These are phyloP conservation scores for Arrhopalites spinosus DNA, from an alignment of 2,888 invertebrate genomes.

Conservation along the genomic window DNA sequence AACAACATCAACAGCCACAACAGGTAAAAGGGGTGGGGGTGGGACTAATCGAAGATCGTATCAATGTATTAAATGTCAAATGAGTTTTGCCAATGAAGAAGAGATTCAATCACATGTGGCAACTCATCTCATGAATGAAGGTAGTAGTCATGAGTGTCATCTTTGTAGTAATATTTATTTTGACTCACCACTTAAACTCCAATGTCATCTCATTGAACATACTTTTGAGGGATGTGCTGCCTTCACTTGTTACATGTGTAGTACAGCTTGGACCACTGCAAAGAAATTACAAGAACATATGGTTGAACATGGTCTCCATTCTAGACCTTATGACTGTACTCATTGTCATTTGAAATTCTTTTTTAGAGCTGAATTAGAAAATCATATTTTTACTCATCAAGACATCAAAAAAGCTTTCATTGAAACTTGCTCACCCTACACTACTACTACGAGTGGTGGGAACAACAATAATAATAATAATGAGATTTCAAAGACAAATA, in stretches of 20 bases:
- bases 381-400: slow-evolving; percentile 67
- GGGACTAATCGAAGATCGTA: slow-evolving; percentile 60
- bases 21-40: slow-evolving; percentile 36
- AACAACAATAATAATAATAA: slow-evolving; percentile 1
- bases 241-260: slow-evolving; percentile 86
- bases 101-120: slow-evolving; percentile 69
- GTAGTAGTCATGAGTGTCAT: slow-evolving; percentile 71
- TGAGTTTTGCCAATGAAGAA: slow-evolving; percentile 67
- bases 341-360: slow-evolving; percentile 84
- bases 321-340: slow-evolving; percentile 83
- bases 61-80: slow-evolving; percentile 71
- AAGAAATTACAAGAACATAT: slow-evolving; percentile 81
- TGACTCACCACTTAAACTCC: slow-evolving; percentile 79
- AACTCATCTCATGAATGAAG: slow-evolving; percentile 63
- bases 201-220: slow-evolving; percentile 82
- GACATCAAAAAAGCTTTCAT: slow-evolving; percentile 51
- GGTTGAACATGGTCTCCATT: slow-evolving; percentile 67
- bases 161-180: slow-evolving; percentile 75
- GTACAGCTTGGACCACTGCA: slow-evolving; percentile 82
- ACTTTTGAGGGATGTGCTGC: slow-evolving; percentile 84
- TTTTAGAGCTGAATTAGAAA: slow-evolving; percentile 88
- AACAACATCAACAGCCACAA: slow-evolving; percentile 46
- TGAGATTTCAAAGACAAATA: background rate
- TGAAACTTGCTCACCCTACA: slow-evolving; percentile 23
- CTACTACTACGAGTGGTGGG: background rate